These are phyloP conservation scores for Brachionichthys hirsutus DNA, from an alignment of 2,113 vertebrate genomes.

Conservation along the genomic window DNA sequence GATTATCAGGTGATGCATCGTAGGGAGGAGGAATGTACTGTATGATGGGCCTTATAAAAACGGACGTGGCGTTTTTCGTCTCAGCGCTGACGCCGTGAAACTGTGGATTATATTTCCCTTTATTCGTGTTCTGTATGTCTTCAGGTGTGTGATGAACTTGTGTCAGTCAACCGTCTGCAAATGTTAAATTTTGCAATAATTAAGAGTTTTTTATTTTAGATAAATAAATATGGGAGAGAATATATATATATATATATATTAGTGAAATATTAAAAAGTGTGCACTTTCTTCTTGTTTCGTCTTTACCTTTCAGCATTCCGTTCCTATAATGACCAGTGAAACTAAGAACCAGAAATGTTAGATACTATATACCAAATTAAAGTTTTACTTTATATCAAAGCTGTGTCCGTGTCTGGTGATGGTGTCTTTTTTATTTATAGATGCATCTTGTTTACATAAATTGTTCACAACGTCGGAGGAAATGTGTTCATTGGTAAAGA, in stretches of 20 bases:
- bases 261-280: constrained; percentile 34
- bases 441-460: not conserved
- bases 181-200: constrained; percentile 56
- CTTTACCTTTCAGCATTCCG: constrained; percentile 60
- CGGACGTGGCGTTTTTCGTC: not conserved
- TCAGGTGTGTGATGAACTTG: constrained; percentile 14
- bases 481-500: no score
- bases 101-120: constrained; percentile 17
- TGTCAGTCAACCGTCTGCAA: constrained; percentile 41
- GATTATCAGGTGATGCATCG: constrained; percentile 21
- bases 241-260: constrained; percentile 10
- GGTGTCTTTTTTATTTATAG: not conserved
- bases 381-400: constrained; percentile 67
- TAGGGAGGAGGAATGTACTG: constrained; percentile 32
- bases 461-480: no score
- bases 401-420: constrained; percentile 2
- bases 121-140: constrained; percentile 6
- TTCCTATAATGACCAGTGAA: constrained; percentile 51
- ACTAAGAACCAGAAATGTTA: constrained; percentile 52
- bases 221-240: constrained; percentile 36
- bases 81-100: no score
- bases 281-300: constrained; percentile 52
- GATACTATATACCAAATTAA: constrained; percentile 70
- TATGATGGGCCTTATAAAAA: constrained; percentile 28
- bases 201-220: constrained; percentile 60